Evolutionary conservation across 2,113 vertebrate genomes (phyloP).

Genomic region (Lepus americanus): DNA sequence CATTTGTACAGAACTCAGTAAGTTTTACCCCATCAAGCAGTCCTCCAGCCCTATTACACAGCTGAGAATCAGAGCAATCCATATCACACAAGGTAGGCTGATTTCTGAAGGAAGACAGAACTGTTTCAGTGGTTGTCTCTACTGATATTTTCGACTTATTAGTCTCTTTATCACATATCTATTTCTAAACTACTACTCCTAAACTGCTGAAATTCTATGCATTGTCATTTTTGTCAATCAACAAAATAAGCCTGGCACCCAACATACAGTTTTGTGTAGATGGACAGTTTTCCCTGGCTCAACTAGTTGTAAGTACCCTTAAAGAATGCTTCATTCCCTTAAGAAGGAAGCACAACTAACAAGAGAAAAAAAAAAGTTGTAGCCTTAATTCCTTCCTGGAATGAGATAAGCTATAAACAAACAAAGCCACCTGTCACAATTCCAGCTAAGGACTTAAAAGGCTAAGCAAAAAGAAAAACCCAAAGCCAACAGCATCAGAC

Average conservation of each 20-base stretch:
- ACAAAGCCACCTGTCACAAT: neutral
- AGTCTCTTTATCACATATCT: neutral
- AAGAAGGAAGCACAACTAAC: neutral
- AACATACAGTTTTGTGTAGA: neutral
- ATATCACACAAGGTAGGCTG: neutral
- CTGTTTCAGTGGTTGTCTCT: neutral
- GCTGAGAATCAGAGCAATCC: neutral
- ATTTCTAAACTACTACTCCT: neutral
- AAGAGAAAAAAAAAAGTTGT: neutral
- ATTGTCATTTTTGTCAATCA: neutral
- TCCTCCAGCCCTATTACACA: neutral
- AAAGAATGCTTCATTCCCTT: neutral
- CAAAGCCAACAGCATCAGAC: neutral
- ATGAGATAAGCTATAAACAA: neutral
- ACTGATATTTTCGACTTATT: neutral
- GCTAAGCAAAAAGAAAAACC: neutral
- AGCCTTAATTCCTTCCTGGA: neutral
- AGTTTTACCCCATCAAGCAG: neutral
- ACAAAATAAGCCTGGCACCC: neutral
- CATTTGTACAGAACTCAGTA: neutral
- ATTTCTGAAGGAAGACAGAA: neutral
- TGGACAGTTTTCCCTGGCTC: neutral
- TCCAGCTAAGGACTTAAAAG: slow-evolving; percentile 16
- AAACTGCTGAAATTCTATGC: neutral
- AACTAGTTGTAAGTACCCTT: neutral